Percentiles rank a stretch among this genome's conserved stretches.
phyloP scores from a whole-genome alignment of 2,888 invertebrate genomes.

The Kuschelorhynchus macadamiae region DNA sequence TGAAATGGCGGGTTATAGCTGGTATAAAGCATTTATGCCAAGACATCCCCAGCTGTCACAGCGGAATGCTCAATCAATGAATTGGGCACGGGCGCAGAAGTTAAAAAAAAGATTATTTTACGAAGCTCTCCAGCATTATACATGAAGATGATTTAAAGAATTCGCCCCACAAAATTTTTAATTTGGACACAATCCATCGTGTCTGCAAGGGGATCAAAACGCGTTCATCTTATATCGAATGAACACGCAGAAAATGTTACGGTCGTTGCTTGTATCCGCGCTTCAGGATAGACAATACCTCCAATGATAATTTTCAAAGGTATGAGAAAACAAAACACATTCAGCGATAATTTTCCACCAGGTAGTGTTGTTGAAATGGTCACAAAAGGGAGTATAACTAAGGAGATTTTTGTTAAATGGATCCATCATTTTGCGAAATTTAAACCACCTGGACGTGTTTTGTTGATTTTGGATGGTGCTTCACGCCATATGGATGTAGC shows the following conservation, averaged over 20 bases:
- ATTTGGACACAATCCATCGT: slow-evolving; percentile 50
- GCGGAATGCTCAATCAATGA: slow-evolving; percentile 48
- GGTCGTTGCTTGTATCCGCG: slow-evolving; percentile 55
- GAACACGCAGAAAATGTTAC: slow-evolving; percentile 57
- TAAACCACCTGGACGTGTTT: slow-evolving; percentile 48
- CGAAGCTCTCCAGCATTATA: slow-evolving; percentile 47
- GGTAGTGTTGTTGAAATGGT: slow-evolving; percentile 50
- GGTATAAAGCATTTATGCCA: slow-evolving; percentile 46
- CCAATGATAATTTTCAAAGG: slow-evolving; percentile 48
- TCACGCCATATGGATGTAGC: slow-evolving; percentile 55
- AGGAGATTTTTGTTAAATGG: slow-evolving; percentile 50
- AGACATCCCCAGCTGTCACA: slow-evolving; percentile 49
- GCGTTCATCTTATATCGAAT: slow-evolving; percentile 55
- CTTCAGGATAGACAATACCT: slow-evolving; percentile 56
- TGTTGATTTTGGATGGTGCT: slow-evolving; percentile 59
- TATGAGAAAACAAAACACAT: slow-evolving; percentile 50
- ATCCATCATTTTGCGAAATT: slow-evolving; percentile 56
- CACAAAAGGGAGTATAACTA: slow-evolving; percentile 57
- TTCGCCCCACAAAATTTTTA: slow-evolving; percentile 48
- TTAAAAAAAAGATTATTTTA: slow-evolving; percentile 48
- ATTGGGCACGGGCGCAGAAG: slow-evolving; percentile 52
- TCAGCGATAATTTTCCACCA: slow-evolving; percentile 39
- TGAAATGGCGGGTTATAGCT: slow-evolving; percentile 46
- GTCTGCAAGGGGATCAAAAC: slow-evolving; percentile 55
- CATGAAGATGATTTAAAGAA: too few relatives aligned